Conservation (phyloP, 2,797 vertebrate species). For the Tauraco hartlaubi region DNA sequence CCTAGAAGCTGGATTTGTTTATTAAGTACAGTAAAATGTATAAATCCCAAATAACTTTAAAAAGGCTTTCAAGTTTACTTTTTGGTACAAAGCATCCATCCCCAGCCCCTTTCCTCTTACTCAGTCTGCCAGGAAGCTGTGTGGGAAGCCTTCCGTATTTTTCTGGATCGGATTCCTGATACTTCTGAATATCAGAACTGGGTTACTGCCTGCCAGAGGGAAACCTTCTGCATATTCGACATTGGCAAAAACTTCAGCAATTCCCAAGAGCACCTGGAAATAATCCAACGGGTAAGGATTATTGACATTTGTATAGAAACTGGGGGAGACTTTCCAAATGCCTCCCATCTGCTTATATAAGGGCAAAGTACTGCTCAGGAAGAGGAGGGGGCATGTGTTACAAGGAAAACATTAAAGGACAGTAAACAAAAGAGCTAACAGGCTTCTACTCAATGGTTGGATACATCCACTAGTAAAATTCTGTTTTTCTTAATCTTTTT, state of each 20-base stretch:
- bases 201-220: slow-evolving; percentile 90
- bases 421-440: slow-evolving; percentile 28
- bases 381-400: slow-evolving; percentile 36
- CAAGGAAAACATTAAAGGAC: not conserved
- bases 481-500: slow-evolving; percentile 73
- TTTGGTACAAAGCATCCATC: not conserved
- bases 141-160: slow-evolving; percentile 95
- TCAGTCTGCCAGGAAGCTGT: slow-evolving; percentile 95
- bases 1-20: not conserved
- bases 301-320: not conserved
- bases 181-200: slow-evolving; percentile 89
- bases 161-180: slow-evolving; percentile 92
- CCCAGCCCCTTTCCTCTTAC: not conserved
- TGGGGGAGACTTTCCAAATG: not conserved
- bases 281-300: slow-evolving; percentile 87
- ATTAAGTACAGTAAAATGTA: not conserved
- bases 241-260: slow-evolving; percentile 92
- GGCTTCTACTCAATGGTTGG: slow-evolving; percentile 18
- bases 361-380: not conserved
- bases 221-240: slow-evolving; percentile 90
- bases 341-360: not conserved
- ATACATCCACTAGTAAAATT: slow-evolving; percentile 60
- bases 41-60: not conserved
- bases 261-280: slow-evolving; percentile 88
- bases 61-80: not conserved